Evolutionary conservation across 2,113 vertebrate genomes (phyloP).

Genomic region (Oreochromis aureus): DNA sequence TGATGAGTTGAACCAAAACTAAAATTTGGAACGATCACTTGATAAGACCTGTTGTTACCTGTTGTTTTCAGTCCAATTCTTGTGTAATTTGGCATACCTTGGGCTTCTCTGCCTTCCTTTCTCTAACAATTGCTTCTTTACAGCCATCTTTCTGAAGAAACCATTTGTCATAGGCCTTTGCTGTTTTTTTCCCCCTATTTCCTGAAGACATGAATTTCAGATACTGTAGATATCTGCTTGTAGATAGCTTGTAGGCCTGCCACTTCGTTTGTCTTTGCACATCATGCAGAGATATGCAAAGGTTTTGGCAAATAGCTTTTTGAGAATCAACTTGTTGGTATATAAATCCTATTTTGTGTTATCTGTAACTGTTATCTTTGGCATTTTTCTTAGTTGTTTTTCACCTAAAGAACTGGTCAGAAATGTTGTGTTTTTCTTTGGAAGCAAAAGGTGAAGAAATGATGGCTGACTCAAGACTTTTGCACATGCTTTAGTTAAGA

Average conservation of each 20-base stretch:
- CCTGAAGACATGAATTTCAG: not conserved
- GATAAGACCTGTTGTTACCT: not conserved
- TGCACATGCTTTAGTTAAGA: not conserved
- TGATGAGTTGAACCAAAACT: not conserved
- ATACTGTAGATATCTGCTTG: not conserved
- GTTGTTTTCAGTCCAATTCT: not conserved
- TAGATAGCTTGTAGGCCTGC: not conserved
- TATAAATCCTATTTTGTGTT: not conserved
- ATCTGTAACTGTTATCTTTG: not conserved
- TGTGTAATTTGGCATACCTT: not conserved
- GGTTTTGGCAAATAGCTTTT: not conserved
- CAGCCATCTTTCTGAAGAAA: not conserved
- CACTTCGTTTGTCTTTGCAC: not conserved
- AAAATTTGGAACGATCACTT: not conserved
- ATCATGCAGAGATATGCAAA: not conserved
- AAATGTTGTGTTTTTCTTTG: not conserved
- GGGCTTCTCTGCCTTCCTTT: not conserved
- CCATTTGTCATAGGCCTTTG: not conserved
- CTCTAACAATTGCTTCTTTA: not conserved
- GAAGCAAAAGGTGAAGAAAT: not conserved
- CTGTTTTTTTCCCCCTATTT: not conserved
- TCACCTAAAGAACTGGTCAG: not conserved
- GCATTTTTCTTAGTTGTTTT: not conserved
- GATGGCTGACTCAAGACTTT: not conserved
- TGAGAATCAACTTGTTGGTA: not conserved